Evolutionary conservation across 2,888 invertebrate species (phyloP).

Genomic region (Chrysina gloriosa): DNA sequence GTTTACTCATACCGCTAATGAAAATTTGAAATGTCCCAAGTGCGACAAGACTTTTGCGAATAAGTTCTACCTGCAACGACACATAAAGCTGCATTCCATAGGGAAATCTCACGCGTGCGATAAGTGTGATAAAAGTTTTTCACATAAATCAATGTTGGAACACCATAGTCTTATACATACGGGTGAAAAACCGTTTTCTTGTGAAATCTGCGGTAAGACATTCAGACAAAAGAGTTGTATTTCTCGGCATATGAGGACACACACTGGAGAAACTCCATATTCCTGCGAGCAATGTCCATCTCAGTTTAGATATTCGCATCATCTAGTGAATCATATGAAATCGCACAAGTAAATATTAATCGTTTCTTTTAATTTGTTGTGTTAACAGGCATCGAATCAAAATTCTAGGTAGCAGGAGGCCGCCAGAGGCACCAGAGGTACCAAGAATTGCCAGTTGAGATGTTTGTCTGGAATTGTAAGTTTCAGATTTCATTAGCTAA

Average conservation of each 20-base stretch:
- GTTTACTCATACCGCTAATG: not conserved
- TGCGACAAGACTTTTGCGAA: slow-evolving; percentile 11
- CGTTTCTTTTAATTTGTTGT: too few relatives aligned
- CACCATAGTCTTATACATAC: slow-evolving; percentile 53
- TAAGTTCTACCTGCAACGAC: not conserved
- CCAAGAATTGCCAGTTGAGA: too few relatives aligned
- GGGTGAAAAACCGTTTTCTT: slow-evolving; percentile 56
- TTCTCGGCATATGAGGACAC: slow-evolving; percentile 56
- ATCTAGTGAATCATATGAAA: not conserved
- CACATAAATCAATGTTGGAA: slow-evolving; percentile 31
- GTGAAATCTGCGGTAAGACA: slow-evolving; percentile 56
- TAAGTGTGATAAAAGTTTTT: not conserved
- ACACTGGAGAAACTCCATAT: slow-evolving; percentile 57
- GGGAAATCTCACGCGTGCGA: not conserved
- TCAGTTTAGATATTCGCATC: not conserved
- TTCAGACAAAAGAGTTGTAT: slow-evolving; percentile 56
- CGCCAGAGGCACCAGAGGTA: too few relatives aligned
- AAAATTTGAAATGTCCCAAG: not conserved
- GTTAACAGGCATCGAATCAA: not conserved
- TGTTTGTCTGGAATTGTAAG: too few relatives aligned
- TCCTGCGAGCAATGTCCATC: slow-evolving; percentile 44
- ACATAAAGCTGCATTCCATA: not conserved
- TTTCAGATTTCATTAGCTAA: too few relatives aligned
- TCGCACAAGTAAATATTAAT: not conserved
- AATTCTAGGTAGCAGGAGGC: too few relatives aligned